Evolutionary conservation across 1,140 invertebrate genomes (phyloP).

Genomic region (Ladona fulva): DNA sequence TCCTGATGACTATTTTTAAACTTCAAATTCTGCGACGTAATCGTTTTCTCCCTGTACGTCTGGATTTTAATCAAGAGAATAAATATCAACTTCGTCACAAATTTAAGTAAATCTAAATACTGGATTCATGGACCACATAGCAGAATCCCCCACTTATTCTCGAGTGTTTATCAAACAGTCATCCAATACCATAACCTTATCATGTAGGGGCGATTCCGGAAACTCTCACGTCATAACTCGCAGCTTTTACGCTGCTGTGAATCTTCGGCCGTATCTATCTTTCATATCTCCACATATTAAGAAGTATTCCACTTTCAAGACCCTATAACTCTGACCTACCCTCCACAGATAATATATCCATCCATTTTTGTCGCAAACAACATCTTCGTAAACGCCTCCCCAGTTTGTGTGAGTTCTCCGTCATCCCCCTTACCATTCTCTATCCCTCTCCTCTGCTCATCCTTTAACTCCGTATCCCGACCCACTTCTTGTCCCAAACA

Average conservation of each 20-base stretch:
- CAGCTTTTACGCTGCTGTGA: background rate
- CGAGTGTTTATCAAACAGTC: background rate
- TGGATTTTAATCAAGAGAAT: too few species aligned
- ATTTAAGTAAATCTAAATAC: too few species aligned
- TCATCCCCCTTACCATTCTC: background rate
- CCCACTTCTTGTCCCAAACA: background rate
- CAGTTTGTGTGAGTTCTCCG: background rate
- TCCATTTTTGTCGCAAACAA: background rate
- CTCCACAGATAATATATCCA: background rate
- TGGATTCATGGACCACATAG: too few species aligned
- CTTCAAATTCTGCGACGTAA: too few species aligned
- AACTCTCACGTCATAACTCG: background rate
- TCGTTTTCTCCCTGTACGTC: too few species aligned
- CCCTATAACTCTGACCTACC: background rate
- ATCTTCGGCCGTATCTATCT: background rate
- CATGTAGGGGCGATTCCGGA: background rate
- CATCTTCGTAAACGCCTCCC: background rate
- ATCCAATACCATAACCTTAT: background rate
- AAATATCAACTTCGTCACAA: too few species aligned
- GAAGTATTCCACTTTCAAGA: background rate
- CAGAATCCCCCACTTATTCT: too few species aligned
- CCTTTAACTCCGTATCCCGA: background rate
- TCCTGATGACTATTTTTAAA: too few species aligned
- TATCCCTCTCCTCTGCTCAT: background rate
- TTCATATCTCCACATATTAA: background rate